phyloP scores from a whole-genome alignment of 2,113 vertebrate genomes.

The Calidris pugnax region DNA sequence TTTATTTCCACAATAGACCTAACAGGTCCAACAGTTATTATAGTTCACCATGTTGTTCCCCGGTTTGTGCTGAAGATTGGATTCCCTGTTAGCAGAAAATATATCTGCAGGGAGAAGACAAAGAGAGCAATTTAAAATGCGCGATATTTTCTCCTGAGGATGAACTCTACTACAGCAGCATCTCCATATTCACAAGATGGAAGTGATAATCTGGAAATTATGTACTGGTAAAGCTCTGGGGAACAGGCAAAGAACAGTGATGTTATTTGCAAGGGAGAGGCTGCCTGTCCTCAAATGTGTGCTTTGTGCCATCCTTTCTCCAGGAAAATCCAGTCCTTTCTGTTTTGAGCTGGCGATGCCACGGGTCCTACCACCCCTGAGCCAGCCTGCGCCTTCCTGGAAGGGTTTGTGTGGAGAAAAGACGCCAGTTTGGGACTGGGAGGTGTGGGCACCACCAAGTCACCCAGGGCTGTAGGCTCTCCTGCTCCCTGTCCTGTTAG shows the following conservation, averaged over 20 bases:
- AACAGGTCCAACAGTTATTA: constrained; percentile 62
- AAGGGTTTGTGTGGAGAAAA: not conserved
- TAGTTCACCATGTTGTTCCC: constrained; percentile 60
- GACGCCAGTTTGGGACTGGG: not conserved
- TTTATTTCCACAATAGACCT: constrained; percentile 76
- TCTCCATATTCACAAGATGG: constrained; percentile 56
- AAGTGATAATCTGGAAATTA: constrained; percentile 49
- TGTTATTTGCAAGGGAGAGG: not conserved
- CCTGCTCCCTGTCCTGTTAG: rapidly evolving
- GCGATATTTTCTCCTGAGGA: constrained; percentile 58
- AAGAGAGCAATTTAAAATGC: constrained; percentile 60
- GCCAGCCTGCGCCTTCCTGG: not conserved
- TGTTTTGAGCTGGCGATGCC: not conserved
- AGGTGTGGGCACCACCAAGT: not conserved
- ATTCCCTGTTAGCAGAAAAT: constrained; percentile 67
- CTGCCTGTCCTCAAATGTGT: not conserved
- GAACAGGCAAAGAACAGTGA: not conserved
- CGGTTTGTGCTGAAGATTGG: constrained; percentile 67
- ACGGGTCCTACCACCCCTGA: not conserved
- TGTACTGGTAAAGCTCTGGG: not conserved
- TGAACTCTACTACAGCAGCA: constrained; percentile 33
- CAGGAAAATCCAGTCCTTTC: not conserved
- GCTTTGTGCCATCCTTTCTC: not conserved
- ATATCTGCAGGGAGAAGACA: constrained; percentile 58
- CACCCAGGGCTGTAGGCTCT: not conserved